Conservation (phyloP, 2,113 vertebrate species). For the Corythornis vintsioides region DNA sequence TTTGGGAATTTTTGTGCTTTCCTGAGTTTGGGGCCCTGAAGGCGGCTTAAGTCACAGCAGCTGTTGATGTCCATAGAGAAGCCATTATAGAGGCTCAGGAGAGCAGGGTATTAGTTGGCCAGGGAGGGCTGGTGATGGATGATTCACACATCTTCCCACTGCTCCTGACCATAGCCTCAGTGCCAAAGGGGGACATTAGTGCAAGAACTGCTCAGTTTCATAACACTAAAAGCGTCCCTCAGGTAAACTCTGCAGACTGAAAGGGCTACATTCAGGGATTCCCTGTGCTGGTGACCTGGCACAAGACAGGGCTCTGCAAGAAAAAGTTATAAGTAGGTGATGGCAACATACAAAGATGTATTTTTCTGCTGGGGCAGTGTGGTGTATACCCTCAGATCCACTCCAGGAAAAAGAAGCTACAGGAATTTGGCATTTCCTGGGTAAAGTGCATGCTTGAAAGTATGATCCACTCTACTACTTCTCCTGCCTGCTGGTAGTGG, state of each 20-base stretch:
- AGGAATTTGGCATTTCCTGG: neutral
- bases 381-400: neutral
- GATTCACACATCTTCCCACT: neutral
- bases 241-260: neutral
- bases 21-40: neutral
- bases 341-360: neutral
- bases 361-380: neutral
- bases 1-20: neutral
- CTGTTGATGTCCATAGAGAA: neutral
- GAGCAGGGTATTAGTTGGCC: neutral
- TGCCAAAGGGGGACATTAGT: neutral
- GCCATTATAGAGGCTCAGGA: neutral
- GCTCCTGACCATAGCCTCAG: neutral
- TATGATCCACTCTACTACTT: neutral
- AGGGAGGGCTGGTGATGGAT: neutral
- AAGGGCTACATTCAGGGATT: neutral
- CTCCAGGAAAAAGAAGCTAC: neutral
- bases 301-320: neutral
- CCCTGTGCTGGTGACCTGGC: neutral
- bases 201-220: neutral
- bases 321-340: neutral
- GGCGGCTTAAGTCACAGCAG: neutral
- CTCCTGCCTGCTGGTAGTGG: neutral
- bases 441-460: neutral
- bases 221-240: rapidly evolving